phyloP scores from a whole-genome alignment of 2,113 vertebrate species.

The Pao palembangensis region DNA sequence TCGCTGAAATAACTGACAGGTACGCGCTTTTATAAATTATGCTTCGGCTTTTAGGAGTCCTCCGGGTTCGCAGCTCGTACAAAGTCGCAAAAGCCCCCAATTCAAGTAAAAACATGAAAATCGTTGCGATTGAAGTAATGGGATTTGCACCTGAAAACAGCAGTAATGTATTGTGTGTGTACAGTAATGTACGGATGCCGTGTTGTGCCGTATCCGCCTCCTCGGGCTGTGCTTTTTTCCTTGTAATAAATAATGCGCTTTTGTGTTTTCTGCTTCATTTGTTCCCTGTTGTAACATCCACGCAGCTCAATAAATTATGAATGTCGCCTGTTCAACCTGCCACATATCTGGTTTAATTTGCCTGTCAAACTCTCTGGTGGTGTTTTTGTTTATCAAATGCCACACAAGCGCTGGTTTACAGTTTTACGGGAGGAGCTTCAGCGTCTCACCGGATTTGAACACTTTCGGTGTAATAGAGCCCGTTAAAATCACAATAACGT shows the following conservation, averaged over 20 bases:
- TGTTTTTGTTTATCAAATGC: conserved; percentile 19
- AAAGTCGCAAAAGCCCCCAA: conserved; percentile 38
- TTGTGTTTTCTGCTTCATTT: conserved; percentile 62
- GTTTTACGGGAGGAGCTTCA: neutral
- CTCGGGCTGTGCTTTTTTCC: conserved; percentile 50
- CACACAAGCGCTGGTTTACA: conserved; percentile 7
- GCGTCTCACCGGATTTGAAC: conserved; percentile 16
- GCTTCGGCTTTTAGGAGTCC: conserved; percentile 3
- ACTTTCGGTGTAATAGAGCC: too few relatives aligned
- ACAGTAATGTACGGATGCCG: conserved; percentile 40
- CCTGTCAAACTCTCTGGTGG: conserved; percentile 24
- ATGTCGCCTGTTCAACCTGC: conserved; percentile 58
- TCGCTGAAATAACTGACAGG: conserved; percentile 28
- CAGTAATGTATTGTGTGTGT: conserved; percentile 34
- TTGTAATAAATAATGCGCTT: conserved; percentile 73
- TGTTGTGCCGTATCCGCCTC: conserved; percentile 44
- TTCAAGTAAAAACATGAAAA: conserved; percentile 30
- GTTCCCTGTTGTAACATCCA: conserved; percentile 62
- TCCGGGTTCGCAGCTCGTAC: conserved; percentile 9
- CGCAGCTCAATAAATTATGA: conserved; percentile 67
- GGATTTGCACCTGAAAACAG: conserved; percentile 45
- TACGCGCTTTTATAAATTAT: conserved; percentile 21
- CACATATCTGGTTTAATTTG: conserved; percentile 56
- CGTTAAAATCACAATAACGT: too few relatives aligned
- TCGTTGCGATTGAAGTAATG: conserved; percentile 19